Evolutionary conservation across 1,140 invertebrate species (phyloP), one percentile per base, ranked within the genome.

Genomic region (Copidosoma floridanum): DNA sequence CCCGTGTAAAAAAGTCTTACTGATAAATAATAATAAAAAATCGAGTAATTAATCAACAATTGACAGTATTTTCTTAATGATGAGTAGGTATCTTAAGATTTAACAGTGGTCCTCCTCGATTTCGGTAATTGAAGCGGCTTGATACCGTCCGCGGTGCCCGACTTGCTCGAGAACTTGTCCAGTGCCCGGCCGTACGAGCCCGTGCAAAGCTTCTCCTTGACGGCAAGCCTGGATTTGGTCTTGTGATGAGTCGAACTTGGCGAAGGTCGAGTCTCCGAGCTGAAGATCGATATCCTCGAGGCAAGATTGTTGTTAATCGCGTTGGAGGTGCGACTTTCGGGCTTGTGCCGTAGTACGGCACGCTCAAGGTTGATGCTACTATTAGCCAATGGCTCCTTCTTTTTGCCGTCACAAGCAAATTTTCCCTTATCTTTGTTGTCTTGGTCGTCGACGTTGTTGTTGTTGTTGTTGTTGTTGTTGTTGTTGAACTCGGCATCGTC

Each of bases 151-250:
- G 35, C 14, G 14, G 20, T 5, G 3, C 11, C 11, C n/a, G 57
- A 26, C 16, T 56, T 62, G 1, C 43, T 29, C 11, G 53, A 43
- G 44, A 83, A 82, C 61, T 76, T 82, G 53, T 82, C 80, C 73
- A 83, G 79, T 3, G 81, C 81, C 21, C 81, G 70, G 1, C 72
- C 82, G 47, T 82, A 81, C 16, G 81, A 81, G 0, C 81, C 82
- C 0, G 77, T 81, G 57, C 82, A 82, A 5, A 83, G 73, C 61
- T 80, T 77, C 0, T 77, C 81, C 79, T 57, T 63, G 21, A 18
- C 52, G 6, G 60, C 60, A 69, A 72, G 10, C 69, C 67, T 53
- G 59, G 52, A 43, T 16, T 46, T 56, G 27, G 52, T 21, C 23
- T 60, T 51, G 32, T 61, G 21, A 21, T 21, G 27, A 59, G 12